These are phyloP conservation scores for Manis pentadactyla DNA, from an alignment of 2,797 vertebrate species.

Conservation along the genomic window DNA sequence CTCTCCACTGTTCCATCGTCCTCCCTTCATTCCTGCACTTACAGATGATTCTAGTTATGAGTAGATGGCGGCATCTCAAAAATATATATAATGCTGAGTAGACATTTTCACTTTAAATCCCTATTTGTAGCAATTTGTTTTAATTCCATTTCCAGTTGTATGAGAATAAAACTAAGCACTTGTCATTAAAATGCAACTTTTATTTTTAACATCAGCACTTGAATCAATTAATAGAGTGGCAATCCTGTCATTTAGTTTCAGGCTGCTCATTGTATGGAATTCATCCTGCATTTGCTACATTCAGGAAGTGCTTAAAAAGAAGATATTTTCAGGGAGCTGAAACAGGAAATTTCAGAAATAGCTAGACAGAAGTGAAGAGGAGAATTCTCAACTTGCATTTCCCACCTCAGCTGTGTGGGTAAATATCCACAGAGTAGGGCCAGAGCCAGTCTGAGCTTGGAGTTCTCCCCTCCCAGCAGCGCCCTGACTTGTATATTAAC, in stretches of 20 bases:
- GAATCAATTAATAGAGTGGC: not conserved
- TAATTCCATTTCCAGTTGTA: conserved; percentile 58
- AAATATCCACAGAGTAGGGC: not conserved
- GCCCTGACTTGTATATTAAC: not conserved
- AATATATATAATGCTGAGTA: conserved; percentile 62
- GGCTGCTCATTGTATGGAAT: not conserved
- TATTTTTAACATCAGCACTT: conserved; percentile 16
- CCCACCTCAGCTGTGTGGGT: not conserved
- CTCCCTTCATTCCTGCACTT: not conserved
- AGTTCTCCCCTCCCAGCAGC: not conserved
- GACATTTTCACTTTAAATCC: conserved; percentile 50
- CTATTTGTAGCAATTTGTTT: conserved; percentile 69
- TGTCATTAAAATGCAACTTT: conserved; percentile 55
- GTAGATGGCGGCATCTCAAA: conserved; percentile 23
- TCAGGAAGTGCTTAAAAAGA: not conserved
- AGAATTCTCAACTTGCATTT: not conserved
- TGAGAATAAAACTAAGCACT: conserved; percentile 8
- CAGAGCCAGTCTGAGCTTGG: not conserved
- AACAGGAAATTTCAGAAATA: not conserved
- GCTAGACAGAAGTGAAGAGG: not conserved
- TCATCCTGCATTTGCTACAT: not conserved
- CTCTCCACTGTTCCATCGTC: not conserved
- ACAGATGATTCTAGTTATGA: conserved; percentile 75
- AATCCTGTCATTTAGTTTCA: not conserved
- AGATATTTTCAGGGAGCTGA: not conserved